A percentile compares a stretch with the other conserved stretches of the same genome.
phyloP scores from a whole-genome alignment of 1,140 invertebrate genomes.

The Atta texana region DNA sequence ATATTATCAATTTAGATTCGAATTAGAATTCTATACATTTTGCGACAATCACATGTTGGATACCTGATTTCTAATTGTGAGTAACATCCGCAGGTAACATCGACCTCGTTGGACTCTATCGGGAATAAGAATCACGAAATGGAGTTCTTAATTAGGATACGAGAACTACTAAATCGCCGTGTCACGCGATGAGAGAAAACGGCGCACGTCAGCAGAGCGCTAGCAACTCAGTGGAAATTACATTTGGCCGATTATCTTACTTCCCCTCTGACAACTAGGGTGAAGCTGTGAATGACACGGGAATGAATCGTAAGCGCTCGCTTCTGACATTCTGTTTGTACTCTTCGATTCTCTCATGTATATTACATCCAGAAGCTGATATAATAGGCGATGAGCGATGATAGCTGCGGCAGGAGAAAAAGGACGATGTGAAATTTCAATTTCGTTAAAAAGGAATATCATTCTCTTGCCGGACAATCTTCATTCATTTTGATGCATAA shows the following conservation, averaged over 20 bases:
- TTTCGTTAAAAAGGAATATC: slow-evolving; percentile 40
- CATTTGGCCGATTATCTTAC: slow-evolving; percentile 46
- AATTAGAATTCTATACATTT: not conserved
- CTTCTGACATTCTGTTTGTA: slow-evolving; percentile 37
- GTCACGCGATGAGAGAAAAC: slow-evolving; percentile 56
- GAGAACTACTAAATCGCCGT: slow-evolving; percentile 52
- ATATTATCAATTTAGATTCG: not conserved
- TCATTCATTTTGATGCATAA: slow-evolving; percentile 19
- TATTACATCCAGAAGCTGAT: slow-evolving; percentile 19
- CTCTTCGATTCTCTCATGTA: slow-evolving; percentile 41
- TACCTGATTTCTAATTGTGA: slow-evolving; percentile 39
- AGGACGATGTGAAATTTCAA: slow-evolving; percentile 17
- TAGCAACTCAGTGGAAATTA: slow-evolving; percentile 40
- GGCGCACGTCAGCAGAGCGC: slow-evolving; percentile 25
- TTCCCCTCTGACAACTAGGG: slow-evolving; percentile 3
- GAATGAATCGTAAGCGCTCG: slow-evolving; percentile 38
- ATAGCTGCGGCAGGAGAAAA: not conserved
- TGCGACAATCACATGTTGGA: not conserved
- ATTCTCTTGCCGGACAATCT: not conserved
- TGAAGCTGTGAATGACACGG: slow-evolving; percentile 34
- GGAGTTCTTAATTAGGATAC: slow-evolving; percentile 64
- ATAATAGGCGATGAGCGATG: slow-evolving; percentile 14
- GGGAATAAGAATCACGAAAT: slow-evolving; percentile 57
- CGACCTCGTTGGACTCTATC: slow-evolving; percentile 42
- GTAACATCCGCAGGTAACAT: slow-evolving; percentile 24